phyloP scores from a whole-genome alignment of 2,113 vertebrate species.

The Labrus mixtus region DNA sequence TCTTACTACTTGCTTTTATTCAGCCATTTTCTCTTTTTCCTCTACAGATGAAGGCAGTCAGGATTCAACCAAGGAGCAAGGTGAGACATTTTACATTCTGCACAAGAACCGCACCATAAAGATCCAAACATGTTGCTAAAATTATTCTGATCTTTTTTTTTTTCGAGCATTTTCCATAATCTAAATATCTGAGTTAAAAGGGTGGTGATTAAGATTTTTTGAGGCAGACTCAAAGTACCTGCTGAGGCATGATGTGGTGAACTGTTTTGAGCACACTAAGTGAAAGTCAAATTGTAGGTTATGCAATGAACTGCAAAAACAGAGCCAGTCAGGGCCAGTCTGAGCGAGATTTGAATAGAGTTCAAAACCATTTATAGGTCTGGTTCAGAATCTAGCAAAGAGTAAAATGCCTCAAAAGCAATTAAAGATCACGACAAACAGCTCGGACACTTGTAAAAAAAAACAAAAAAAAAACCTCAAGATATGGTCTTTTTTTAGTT shows the following conservation, averaged over 20 bases:
- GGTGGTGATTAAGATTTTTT: slow-evolving; percentile 9
- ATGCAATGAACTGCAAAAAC: slow-evolving; percentile 54
- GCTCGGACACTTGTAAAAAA: too few relatives aligned
- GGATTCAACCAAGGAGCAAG: slow-evolving; percentile 54
- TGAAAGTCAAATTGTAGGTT: slow-evolving; percentile 67
- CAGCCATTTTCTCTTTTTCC: slow-evolving; percentile 7
- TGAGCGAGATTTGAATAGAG: slow-evolving; percentile 49
- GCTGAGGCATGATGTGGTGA: slow-evolving; percentile 56
- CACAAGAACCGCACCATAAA: not conserved
- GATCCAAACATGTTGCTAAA: not conserved
- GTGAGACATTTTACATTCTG: slow-evolving; percentile 26
- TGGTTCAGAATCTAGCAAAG: slow-evolving; percentile 26
- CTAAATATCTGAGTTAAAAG: not conserved
- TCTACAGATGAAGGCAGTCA: slow-evolving; percentile 56
- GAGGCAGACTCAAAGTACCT: slow-evolving; percentile 42
- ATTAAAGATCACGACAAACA: slow-evolving; percentile 26
- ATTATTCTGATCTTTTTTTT: slow-evolving; percentile 2
- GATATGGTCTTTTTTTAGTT: not conserved
- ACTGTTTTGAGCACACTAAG: slow-evolving; percentile 40
- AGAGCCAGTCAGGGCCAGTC: slow-evolving; percentile 53
- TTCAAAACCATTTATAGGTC: slow-evolving; percentile 25
- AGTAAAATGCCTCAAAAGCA: slow-evolving; percentile 33
- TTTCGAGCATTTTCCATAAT: not conserved
- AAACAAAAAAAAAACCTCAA: slow-evolving; percentile 13
- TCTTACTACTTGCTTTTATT: not conserved